Evolutionary conservation across 1,140 invertebrate genomes (phyloP), one percentile per base, ranked within the genome.

Genomic region (Mizuhopecten yessoensis): DNA sequence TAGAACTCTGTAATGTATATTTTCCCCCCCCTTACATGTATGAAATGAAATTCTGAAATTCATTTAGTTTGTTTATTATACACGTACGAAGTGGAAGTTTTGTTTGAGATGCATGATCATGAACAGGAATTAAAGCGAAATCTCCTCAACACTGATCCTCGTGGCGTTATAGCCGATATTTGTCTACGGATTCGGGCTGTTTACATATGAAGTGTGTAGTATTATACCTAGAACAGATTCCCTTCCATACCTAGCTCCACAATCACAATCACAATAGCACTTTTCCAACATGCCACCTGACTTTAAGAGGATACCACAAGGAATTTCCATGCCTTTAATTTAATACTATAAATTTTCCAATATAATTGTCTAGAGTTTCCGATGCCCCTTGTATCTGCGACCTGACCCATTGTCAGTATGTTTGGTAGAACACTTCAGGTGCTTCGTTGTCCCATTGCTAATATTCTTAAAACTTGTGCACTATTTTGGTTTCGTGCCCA

Each of bases 391-490:
- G 57, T n/a, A 29, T 29, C n/a, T 29, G 23, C n/a, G 11, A 75
- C 17, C 23, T 0, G 23, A 29, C 23, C 57, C 57, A 29, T 75
- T 75, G 57, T 75, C 17, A 5, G 29, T 5, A 29, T 75, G 57
- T 75, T 75, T n/a, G 57, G 23, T 75, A 13, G 57, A 75, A 75
- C 57, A 75, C 57, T 75, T 75, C 57, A 75, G 0, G 23, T 29
- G 57, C 17, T 29, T 29, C 11, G 2, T 29, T 75, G 57, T 75
- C 11, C 23, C 57, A 29, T 75, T 75, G 57, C 57, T 75, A 75
- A 75, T 75, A 75, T 75, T 29, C 57, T 75, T 75, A 75, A 75
- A 75, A 75, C 1, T 75, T n/a, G 23, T 75, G 57, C 57, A 75
- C 57, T 75, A 29, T 29, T 23, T 13, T 29, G n/a, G 57, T 5